Evolutionary conservation across 1,140 invertebrate species (phyloP).

Genomic region (Drosophila hydei): DNA sequence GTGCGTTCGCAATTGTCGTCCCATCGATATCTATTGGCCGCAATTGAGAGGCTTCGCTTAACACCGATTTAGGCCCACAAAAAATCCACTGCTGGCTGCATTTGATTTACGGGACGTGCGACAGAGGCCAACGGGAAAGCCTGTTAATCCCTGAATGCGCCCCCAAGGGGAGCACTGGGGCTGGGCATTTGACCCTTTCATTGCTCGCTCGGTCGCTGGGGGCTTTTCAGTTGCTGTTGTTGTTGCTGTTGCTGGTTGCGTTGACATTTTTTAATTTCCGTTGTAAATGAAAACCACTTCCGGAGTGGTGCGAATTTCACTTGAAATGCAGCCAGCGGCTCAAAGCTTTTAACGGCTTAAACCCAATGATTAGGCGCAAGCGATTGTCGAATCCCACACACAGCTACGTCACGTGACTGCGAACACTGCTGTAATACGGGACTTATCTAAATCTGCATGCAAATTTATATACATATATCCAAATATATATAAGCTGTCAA

Average conservation of each 20-base stretch:
- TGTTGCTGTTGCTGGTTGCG: constrained; percentile 29
- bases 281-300: constrained; percentile 78
- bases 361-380: background rate
- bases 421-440: background rate
- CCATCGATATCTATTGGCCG: background rate
- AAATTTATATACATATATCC: too few relatives aligned
- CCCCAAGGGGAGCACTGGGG: background rate
- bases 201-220: constrained; percentile 1
- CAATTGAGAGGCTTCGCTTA: background rate
- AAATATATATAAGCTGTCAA: too few relatives aligned
- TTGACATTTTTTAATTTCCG: constrained; percentile 80
- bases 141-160: constrained; percentile 18
- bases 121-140: constrained; percentile 1
- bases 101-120: constrained; percentile 5
- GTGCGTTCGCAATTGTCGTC: background rate
- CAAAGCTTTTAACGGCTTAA: constrained; percentile 15
- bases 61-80: background rate
- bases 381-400: background rate
- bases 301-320: constrained; percentile 14
- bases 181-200: constrained; percentile 4
- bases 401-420: background rate
- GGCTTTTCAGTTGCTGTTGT: constrained; percentile 26
- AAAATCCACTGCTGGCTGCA: background rate
- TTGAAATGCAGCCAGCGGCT: background rate
- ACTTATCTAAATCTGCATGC: too few relatives aligned